A percentile compares a stretch with the other conserved stretches of the same genome.
These are phyloP conservation scores for Spermophilus dauricus DNA, from an alignment of 2,113 vertebrate species.

Conservation along the genomic window DNA sequence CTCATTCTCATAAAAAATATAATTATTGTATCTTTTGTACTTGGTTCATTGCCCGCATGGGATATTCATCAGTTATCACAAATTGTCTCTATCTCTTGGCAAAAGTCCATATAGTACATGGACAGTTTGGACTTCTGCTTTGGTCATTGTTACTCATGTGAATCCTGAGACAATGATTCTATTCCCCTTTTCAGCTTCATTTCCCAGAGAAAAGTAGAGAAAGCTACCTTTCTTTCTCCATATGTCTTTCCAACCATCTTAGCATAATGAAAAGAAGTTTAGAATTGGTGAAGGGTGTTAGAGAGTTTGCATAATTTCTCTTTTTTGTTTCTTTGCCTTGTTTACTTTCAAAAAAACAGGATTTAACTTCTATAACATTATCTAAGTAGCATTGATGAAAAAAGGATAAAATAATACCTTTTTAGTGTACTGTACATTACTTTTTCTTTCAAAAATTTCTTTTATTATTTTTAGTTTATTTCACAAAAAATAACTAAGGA, in stretches of 20 bases:
- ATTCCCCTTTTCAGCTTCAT: slow-evolving; percentile 30
- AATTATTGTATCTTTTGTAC: slow-evolving; percentile 41
- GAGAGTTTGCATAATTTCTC: slow-evolving; percentile 14
- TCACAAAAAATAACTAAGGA: slow-evolving; percentile 38
- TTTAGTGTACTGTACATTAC: not conserved
- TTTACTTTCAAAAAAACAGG: slow-evolving; percentile 47
- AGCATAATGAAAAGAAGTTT: slow-evolving; percentile 6
- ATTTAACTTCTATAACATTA: slow-evolving; percentile 56
- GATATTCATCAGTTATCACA: slow-evolving; percentile 47
- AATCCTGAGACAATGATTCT: not conserved
- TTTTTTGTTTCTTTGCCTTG: not conserved
- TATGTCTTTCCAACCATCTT: slow-evolving; percentile 34
- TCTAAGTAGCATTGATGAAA: not conserved
- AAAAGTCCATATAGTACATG: slow-evolving; percentile 29
- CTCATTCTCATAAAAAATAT: slow-evolving; percentile 28
- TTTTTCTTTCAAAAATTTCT: slow-evolving; percentile 16
- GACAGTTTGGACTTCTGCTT: slow-evolving; percentile 23
- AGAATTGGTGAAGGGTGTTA: slow-evolving; percentile 52
- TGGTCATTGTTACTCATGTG: not conserved
- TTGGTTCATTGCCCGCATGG: slow-evolving; percentile 35
- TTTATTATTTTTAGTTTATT: slow-evolving; percentile 28
- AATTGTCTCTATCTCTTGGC: slow-evolving; percentile 35
- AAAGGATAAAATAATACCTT: slow-evolving; percentile 46
- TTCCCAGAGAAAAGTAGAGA: slow-evolving; percentile 41
- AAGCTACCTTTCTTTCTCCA: slow-evolving; percentile 18